Conservation (phyloP, 2,797 vertebrate species). For the Spinibarbus caldwelli region DNA sequence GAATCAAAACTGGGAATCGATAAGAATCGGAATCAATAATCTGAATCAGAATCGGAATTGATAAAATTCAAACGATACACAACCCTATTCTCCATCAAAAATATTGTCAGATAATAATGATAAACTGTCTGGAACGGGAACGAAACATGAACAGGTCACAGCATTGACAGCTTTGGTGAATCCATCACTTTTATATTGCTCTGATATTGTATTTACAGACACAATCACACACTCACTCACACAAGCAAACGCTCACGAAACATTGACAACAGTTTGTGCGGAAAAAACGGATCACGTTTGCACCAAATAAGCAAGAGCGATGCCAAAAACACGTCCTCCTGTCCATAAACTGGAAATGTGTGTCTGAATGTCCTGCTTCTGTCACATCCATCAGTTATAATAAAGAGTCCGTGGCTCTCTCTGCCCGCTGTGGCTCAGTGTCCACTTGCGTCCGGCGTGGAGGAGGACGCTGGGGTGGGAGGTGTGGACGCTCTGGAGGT, state of each 20-base stretch:
- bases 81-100: constrained; percentile 10
- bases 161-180: constrained; percentile 72
- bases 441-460: constrained; percentile 85
- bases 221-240: not conserved
- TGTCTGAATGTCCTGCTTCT: not conserved
- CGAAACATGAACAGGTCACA: constrained; percentile 7
- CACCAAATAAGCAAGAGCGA: constrained; percentile 1
- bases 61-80: too few species aligned
- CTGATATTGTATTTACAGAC: constrained; percentile 60
- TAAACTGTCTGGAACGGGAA: not conserved
- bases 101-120: not conserved
- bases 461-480: constrained; percentile 86
- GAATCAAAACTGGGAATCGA: too few species aligned
- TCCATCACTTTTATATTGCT: constrained; percentile 74
- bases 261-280: constrained; percentile 37
- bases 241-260: constrained; percentile 19
- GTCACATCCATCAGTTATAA: not conserved
- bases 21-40: too few species aligned
- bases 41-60: too few species aligned
- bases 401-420: not conserved
- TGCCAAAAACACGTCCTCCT: not conserved
- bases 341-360: too few species aligned
- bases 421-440: too few species aligned
- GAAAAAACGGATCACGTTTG: constrained; percentile 7
- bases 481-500: constrained; percentile 93